Evolutionary conservation across 2,888 invertebrate genomes (phyloP), one percentile per base, ranked within the genome.

Genomic region (Heliconius ismenius): DNA sequence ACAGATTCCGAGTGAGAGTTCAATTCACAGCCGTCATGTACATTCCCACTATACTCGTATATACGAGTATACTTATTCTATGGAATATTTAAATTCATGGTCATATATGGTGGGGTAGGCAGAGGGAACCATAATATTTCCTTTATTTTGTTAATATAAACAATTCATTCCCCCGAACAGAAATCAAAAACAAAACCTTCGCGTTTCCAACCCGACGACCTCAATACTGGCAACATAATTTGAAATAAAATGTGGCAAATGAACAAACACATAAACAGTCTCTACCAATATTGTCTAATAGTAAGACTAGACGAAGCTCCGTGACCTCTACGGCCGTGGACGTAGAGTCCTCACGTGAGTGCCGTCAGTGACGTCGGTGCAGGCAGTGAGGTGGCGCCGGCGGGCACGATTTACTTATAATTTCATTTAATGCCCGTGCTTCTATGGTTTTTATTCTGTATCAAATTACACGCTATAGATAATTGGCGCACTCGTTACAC

Each of bases 371-470:
- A 21, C 39, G 74, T 77, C 77, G 43, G 70, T 32, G 77, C 26
- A 62, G 28, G 36, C 74, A 75, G 69, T 21, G 54, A 11, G 49
- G 21, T 9, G 65, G 32, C 67, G 72, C 77, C 72, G 77, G 60
- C 43, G 77, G 77, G 49, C 65, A 68, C 67, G 72, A 62, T 78
- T 78, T 72, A 62, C 72, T 75, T 78, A 78, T 78, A 78, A 78
- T 78, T 78, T 63, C 77, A 68, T 78, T 78, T 75, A 78, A 78
- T 78, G 77, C 73, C 77, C 58, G 70, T 78, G 72, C 72, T 75
- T 75, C 77, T 75, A 75, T 78, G 77, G 77, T 78, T 78, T 78
- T 75, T 78, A 73, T 78, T 78, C 65, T 60, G 73, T 73, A 63
- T 49, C 24, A 75, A 70, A 75, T 75, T 75, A 75, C 63, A 75